These are phyloP conservation scores for Montipora cactus DNA, from an alignment of 64 coral and sea anemone genomes.

Conservation along the genomic window DNA sequence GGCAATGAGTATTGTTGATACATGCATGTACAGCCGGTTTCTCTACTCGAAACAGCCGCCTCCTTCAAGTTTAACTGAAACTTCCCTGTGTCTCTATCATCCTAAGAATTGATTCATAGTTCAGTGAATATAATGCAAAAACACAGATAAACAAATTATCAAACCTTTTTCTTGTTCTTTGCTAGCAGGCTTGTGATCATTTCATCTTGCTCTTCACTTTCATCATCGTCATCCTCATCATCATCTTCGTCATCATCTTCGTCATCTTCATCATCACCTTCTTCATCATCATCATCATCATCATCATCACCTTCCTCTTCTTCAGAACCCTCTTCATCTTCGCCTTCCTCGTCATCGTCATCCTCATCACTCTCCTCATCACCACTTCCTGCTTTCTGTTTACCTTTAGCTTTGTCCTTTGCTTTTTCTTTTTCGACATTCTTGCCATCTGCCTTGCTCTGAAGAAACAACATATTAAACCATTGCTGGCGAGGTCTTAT, in stretches of 20 bases:
- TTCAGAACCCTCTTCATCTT: not conserved
- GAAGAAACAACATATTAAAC: not conserved
- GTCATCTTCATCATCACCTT: not conserved
- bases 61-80: too few species aligned
- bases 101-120: too few species aligned
- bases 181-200: slow-evolving; percentile 1
- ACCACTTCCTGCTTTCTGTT: not conserved
- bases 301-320: not conserved
- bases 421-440: not conserved
- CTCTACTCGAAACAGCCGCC: too few species aligned
- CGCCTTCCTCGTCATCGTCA: slow-evolving; percentile 39
- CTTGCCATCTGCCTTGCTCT: not conserved
- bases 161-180: slow-evolving; percentile 60
- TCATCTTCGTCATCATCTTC: slow-evolving; percentile 52
- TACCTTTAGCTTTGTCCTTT: not conserved
- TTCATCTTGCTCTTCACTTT: slow-evolving; percentile 61
- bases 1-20: too few species aligned
- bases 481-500: not conserved
- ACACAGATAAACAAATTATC: not conserved
- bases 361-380: slow-evolving; percentile 50
- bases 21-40: too few species aligned
- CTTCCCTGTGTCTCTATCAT: too few species aligned
- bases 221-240: not conserved
- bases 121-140: too few species aligned
- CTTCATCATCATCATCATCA: not conserved